phyloP scores from a whole-genome alignment of 2,113 vertebrate species.

The Platysternon megacephalum region DNA sequence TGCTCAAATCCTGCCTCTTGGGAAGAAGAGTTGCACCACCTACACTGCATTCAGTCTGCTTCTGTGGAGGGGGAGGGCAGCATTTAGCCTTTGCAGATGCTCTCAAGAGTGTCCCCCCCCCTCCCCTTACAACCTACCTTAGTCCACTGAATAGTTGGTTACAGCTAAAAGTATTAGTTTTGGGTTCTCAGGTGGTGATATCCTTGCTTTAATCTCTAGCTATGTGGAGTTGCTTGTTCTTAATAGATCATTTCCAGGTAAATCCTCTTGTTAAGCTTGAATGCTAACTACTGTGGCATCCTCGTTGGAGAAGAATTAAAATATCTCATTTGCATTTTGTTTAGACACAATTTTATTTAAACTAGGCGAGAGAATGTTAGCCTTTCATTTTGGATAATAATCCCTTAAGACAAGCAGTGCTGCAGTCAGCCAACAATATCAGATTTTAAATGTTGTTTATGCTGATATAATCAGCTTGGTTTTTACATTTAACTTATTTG shows the following conservation, averaged over 20 bases:
- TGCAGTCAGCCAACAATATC: not conserved
- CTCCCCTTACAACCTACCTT: not conserved
- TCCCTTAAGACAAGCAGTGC: not conserved
- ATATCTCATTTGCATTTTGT: not conserved
- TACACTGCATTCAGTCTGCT: not conserved
- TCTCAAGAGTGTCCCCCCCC: not conserved
- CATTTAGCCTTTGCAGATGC: not conserved
- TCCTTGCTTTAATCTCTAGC: constrained; percentile 1
- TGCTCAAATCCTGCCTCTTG: not conserved
- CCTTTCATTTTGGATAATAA: constrained; percentile 11
- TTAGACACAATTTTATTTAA: not conserved
- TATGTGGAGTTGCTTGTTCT: not conserved
- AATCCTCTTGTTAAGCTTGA: not conserved
- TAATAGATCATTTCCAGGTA: constrained; percentile 34
- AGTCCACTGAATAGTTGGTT: not conserved
- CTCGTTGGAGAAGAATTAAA: constrained; percentile 2
- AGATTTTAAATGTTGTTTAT: not conserved
- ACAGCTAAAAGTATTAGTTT: not conserved
- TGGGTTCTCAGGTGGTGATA: not conserved
- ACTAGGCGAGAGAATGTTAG: not conserved
- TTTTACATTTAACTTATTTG: not conserved
- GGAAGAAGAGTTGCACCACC: not conserved
- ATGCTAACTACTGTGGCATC: not conserved
- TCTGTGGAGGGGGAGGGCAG: not conserved
- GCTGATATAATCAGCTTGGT: not conserved